phyloP scores from a whole-genome alignment of 2,888 invertebrate species.

The Tortrix viridana region DNA sequence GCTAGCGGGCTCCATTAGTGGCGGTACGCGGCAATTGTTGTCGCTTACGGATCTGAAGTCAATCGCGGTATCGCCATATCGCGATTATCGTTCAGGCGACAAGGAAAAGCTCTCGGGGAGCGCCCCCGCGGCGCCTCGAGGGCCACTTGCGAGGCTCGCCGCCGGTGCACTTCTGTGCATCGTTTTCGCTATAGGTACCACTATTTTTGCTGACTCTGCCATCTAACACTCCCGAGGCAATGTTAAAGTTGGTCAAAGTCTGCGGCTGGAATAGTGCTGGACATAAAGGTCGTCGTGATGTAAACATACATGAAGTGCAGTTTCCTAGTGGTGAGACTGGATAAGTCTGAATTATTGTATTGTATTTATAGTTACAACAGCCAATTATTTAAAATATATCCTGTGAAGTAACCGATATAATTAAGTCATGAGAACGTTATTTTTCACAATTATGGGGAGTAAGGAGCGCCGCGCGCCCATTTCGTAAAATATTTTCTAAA shows the following conservation, averaged over 20 bases:
- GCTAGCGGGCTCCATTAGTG: slow-evolving; percentile 66
- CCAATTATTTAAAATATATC: too few relatives aligned
- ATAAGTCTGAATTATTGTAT: too few relatives aligned
- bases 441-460: too few relatives aligned
- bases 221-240: too few relatives aligned
- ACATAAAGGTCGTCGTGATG: too few relatives aligned
- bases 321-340: too few relatives aligned
- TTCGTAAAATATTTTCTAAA: not conserved
- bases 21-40: slow-evolving; percentile 74
- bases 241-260: too few relatives aligned
- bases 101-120: slow-evolving; percentile 78
- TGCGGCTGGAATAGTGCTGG: too few relatives aligned
- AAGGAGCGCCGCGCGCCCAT: not conserved
- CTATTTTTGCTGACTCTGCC: not conserved
- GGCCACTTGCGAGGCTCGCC: slow-evolving; percentile 51
- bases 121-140: slow-evolving; percentile 50
- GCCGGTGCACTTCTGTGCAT: slow-evolving; percentile 51
- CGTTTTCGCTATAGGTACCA: slow-evolving; percentile 15
- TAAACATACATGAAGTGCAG: too few relatives aligned
- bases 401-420: too few relatives aligned
- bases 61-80: slow-evolving; percentile 64
- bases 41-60: slow-evolving; percentile 74
- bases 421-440: too few relatives aligned
- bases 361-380: too few relatives aligned
- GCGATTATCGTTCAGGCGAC: slow-evolving; percentile 81